Percentiles rank a stretch among this genome's conserved stretches.
Evolutionary conservation across 2,797 vertebrate species (phyloP).

Genomic region (Enteromius fasciolatus): DNA sequence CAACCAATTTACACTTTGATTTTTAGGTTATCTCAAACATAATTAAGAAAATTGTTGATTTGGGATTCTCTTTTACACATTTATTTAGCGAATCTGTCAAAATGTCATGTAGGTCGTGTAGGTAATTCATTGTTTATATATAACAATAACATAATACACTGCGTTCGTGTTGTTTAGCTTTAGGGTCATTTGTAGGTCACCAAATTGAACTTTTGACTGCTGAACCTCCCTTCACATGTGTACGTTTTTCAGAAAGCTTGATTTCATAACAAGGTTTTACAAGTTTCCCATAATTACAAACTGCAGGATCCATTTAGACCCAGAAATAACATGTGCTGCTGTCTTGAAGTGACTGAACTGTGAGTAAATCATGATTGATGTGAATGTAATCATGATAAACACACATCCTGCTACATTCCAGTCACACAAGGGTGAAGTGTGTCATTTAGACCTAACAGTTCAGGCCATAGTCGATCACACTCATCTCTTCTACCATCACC

Average conservation of each 20-base stretch:
- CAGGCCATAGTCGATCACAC: not conserved
- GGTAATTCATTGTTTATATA: not conserved
- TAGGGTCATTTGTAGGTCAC: slow-evolving; percentile 17
- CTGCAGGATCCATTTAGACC: slow-evolving; percentile 46
- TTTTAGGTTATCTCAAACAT: not conserved
- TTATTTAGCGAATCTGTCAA: not conserved
- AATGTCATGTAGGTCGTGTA: not conserved
- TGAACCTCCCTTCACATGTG: slow-evolving; percentile 19
- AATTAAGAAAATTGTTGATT: not conserved
- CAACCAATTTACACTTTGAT: not conserved
- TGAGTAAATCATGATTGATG: slow-evolving; percentile 44
- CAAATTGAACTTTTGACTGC: slow-evolving; percentile 52
- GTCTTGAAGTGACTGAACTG: slow-evolving; percentile 48
- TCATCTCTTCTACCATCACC: not conserved
- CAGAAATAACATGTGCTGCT: slow-evolving; percentile 23
- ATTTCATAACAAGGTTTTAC: slow-evolving; percentile 50
- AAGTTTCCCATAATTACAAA: slow-evolving; percentile 61
- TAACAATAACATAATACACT: not conserved
- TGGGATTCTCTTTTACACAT: not conserved
- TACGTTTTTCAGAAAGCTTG: slow-evolving; percentile 47
- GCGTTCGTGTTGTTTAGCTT: not conserved
- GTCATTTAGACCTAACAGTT: not conserved
- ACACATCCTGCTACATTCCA: slow-evolving; percentile 21
- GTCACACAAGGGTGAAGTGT: slow-evolving; percentile 9
- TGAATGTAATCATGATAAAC: slow-evolving; percentile 24